phyloP scores from a whole-genome alignment of 2,888 invertebrate species.

The Brachyopa scutellaris region DNA sequence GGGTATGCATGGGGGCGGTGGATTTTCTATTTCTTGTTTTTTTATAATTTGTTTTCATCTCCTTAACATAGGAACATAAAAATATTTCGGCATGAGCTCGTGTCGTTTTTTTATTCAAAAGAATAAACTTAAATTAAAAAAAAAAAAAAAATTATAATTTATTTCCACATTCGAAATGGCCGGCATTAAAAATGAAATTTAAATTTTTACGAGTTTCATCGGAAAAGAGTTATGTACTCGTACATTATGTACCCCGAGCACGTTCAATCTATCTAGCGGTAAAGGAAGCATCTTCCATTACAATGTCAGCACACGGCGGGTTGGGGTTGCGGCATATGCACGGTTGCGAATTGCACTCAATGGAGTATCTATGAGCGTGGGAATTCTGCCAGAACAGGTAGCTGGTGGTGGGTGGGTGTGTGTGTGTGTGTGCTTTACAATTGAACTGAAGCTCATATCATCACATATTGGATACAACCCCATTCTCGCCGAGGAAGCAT shows the following conservation, averaged over 20 bases:
- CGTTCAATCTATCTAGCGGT: slow-evolving; percentile 41
- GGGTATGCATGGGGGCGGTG: slow-evolving; percentile 5
- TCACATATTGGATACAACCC: slow-evolving; percentile 16
- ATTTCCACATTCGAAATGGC: slow-evolving; percentile 50
- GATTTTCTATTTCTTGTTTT: background rate
- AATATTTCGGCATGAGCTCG: slow-evolving; percentile 49
- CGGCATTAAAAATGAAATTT: slow-evolving; percentile 52
- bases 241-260: slow-evolving; percentile 52
- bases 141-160: slow-evolving; percentile 33
- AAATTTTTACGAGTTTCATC: slow-evolving; percentile 49
- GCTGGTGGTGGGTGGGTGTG: background rate
- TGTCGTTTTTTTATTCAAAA: slow-evolving; percentile 38
- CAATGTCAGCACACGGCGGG: background rate
- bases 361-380: background rate
- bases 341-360: slow-evolving; percentile 4
- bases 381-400: slow-evolving; percentile 19
- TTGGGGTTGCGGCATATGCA: no score
- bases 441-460: slow-evolving; percentile 21
- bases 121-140: slow-evolving; percentile 3
- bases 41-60: background rate
- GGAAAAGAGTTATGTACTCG: slow-evolving; percentile 46
- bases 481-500: background rate
- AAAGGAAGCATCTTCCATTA: background rate
- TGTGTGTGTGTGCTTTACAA: background rate
- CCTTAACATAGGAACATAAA: slow-evolving; percentile 40